Evolutionary conservation across 35 echinoderm and acorn worm genomes (phyloP).

Genomic region (Amphiura filiformis): DNA sequence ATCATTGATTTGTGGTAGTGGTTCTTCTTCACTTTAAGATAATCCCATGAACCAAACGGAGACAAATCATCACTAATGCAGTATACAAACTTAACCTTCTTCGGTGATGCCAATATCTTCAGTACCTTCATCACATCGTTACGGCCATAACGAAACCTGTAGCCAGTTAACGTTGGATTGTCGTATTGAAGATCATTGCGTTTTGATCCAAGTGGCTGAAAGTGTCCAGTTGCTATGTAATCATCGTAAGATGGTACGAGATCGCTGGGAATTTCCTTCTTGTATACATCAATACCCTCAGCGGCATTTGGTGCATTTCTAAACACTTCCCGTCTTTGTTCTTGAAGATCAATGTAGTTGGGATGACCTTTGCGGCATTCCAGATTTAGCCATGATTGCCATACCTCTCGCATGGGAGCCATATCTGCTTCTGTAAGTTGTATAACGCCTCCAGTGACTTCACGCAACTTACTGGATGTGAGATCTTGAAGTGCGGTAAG

Average conservation of each 20-base stretch:
- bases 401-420: slow-evolving; percentile 35
- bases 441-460: background rate
- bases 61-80: background rate
- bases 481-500: slow-evolving; percentile 5
- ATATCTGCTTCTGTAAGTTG: background rate
- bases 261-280: background rate
- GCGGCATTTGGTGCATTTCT: background rate
- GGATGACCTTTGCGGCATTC: background rate
- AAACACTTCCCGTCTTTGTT: background rate
- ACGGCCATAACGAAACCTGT: background rate
- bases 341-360: background rate
- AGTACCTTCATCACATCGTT: background rate
- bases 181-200: slow-evolving; percentile 5
- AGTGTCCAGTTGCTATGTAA: slow-evolving; percentile 2
- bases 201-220: background rate
- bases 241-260: background rate
- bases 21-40: slow-evolving; percentile 19
- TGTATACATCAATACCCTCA: background rate
- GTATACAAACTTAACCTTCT: background rate
- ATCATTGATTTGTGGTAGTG: background rate
- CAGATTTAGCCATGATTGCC: slow-evolving; percentile 24
- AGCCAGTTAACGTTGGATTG: slow-evolving; percentile 40
- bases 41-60: slow-evolving; percentile 15
- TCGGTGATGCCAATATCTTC: background rate
- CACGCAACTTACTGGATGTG: background rate